A percentile compares a stretch with the other conserved stretches of the same genome.
These are phyloP conservation scores for Drepanosiphum platanoidis DNA, from an alignment of 2,888 invertebrate species.

Conservation along the genomic window DNA sequence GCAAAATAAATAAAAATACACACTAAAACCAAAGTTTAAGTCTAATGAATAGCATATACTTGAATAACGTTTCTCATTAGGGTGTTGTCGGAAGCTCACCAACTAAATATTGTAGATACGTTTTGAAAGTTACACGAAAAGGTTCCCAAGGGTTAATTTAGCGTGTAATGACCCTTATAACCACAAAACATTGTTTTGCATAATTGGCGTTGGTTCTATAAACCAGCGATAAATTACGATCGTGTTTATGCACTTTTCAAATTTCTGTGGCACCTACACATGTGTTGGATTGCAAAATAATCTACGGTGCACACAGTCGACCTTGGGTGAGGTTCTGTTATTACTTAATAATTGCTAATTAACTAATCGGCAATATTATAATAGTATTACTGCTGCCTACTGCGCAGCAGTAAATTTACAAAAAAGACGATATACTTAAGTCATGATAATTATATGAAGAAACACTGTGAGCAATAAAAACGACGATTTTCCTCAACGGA, in stretches of 20 bases:
- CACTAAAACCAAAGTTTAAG: constrained; percentile 39
- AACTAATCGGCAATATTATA: constrained; percentile 26
- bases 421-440: constrained; percentile 1
- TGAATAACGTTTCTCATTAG: constrained; percentile 47
- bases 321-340: constrained; percentile 25
- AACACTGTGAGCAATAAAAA: constrained; percentile 20
- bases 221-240: constrained; percentile 46
- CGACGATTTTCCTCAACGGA: constrained; percentile 25
- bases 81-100: constrained; percentile 44
- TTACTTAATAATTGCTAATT: background rate
- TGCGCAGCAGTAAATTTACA: background rate
- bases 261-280: constrained; percentile 34
- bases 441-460: no score
- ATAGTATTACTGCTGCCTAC: no score
- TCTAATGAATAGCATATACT: constrained; percentile 38
- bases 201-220: constrained; percentile 46
- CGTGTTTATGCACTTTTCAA: constrained; percentile 49
- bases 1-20: background rate
- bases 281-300: constrained; percentile 32
- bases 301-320: background rate
- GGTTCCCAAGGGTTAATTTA: constrained; percentile 52
- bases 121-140: constrained; percentile 58
- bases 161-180: constrained; percentile 45
- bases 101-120: constrained; percentile 39
- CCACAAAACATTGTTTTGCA: constrained; percentile 55